Percentiles rank a stretch among this genome's conserved stretches.
Conservation (phyloP, 2,797 vertebrate species). For the Mormyrus proboscirostris region DNA sequence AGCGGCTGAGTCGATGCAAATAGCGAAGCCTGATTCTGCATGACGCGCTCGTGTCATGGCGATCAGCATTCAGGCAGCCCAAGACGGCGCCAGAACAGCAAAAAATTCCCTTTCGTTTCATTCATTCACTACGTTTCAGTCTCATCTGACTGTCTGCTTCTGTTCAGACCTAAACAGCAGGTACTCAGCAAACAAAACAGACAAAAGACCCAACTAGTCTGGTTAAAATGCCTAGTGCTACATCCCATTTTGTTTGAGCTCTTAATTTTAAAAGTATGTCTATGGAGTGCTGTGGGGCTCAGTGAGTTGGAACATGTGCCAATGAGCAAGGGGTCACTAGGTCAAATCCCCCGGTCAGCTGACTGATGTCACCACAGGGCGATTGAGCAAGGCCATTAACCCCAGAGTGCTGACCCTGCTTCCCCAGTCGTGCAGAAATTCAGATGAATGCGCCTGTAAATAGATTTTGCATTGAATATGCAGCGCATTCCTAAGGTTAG, state of each 20-base stretch:
- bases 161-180: conserved; percentile 37
- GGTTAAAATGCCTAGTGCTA: conserved; percentile 36
- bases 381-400: not conserved
- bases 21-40: not conserved
- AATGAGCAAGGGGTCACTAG: not conserved
- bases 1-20: conserved; percentile 13
- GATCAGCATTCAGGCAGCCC: not conserved
- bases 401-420: not conserved
- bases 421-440: not conserved
- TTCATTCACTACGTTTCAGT: not conserved
- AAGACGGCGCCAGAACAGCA: not conserved
- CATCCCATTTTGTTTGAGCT: conserved; percentile 26
- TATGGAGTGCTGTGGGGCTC: not conserved
- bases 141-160: conserved; percentile 21
- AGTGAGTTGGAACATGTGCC: not conserved
- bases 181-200: conserved; percentile 23
- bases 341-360: not conserved
- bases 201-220: conserved; percentile 28
- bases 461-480: not conserved
- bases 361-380: not conserved
- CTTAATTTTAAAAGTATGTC: not conserved
- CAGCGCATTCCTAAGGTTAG: not conserved
- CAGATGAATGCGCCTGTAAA: not conserved
- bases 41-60: not conserved
- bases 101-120: not conserved